Percentiles rank a stretch among this genome's conserved stretches.
Conservation (phyloP, 2,888 invertebrate species). For the Ferrisia virgata region DNA sequence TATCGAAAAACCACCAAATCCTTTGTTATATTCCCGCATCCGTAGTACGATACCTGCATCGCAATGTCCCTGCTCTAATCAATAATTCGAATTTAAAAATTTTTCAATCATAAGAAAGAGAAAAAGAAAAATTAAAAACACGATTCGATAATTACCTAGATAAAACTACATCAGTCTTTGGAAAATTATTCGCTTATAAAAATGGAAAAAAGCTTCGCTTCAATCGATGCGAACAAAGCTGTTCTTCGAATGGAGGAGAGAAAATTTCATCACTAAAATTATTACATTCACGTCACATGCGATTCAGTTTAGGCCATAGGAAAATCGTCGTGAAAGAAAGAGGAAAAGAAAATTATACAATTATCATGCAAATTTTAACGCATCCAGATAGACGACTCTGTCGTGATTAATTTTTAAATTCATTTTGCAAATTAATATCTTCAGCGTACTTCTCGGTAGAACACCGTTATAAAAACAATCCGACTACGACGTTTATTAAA, state of each 20-base stretch:
- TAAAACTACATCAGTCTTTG: conserved; percentile 24
- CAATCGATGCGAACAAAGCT: background rate
- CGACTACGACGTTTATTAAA: background rate
- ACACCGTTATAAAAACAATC: background rate
- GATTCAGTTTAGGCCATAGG: background rate
- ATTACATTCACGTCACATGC: background rate
- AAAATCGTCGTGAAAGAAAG: background rate
- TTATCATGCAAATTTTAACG: too few species aligned
- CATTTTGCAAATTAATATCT: background rate
- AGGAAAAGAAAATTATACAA: background rate
- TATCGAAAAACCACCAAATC: background rate
- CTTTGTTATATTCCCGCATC: background rate
- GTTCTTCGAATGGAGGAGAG: background rate
- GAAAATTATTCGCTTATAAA: background rate
- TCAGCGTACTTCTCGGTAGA: too few species aligned
- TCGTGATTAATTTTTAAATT: background rate
- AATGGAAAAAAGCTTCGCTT: background rate
- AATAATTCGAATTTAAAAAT: background rate
- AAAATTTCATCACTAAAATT: background rate
- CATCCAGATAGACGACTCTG: background rate
- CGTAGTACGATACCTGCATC: background rate
- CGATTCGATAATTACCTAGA: background rate
- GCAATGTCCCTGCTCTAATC: background rate
- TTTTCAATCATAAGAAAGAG: background rate
- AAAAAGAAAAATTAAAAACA: background rate